Percentiles rank a stretch among this genome's conserved stretches.
Conservation (phyloP, 1,140 invertebrate genomes). For the Lepidurus couesii region DNA sequence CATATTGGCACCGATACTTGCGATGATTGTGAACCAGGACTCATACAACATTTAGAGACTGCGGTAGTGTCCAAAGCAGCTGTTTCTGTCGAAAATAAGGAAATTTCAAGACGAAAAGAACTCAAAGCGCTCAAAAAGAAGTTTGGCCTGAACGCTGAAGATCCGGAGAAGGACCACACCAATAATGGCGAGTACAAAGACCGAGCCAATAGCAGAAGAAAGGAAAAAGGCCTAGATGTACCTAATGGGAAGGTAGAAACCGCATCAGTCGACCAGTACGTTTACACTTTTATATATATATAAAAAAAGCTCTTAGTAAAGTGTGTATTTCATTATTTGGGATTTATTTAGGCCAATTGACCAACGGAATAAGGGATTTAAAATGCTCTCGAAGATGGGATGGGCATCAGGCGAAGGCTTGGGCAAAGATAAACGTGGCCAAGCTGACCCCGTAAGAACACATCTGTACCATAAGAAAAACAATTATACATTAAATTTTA, state of each 20-base stretch:
- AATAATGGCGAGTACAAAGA: constrained; percentile 58
- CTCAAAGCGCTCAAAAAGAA: constrained; percentile 72
- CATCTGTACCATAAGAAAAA: not conserved
- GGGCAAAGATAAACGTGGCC: constrained; percentile 62
- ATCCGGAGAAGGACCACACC: constrained; percentile 40
- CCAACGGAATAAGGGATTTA: constrained; percentile 78
- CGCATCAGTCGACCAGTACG: constrained; percentile 71
- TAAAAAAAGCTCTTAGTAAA: not conserved
- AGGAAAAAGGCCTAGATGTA: constrained; percentile 71
- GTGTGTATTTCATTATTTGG: not conserved
- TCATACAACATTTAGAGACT: constrained; percentile 48
- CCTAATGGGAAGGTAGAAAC: constrained; percentile 73
- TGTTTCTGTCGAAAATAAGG: constrained; percentile 27
- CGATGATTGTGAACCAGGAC: constrained; percentile 80
- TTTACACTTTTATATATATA: constrained; percentile 35
- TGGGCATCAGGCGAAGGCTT: constrained; percentile 81
- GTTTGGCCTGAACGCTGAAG: constrained; percentile 60
- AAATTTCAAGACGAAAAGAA: constrained; percentile 56
- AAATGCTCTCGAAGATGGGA: constrained; percentile 82
- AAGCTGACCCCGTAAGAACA: constrained; percentile 67
- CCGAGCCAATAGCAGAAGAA: constrained; percentile 65
- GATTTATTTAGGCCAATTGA: constrained; percentile 58
- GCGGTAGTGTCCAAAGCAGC: not conserved
- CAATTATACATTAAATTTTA: not conserved
- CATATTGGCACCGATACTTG: constrained; percentile 79